Base-by-base conservation (phyloP, 2,888 invertebrate genomes). In the Oxytorus armatus region DNA sequence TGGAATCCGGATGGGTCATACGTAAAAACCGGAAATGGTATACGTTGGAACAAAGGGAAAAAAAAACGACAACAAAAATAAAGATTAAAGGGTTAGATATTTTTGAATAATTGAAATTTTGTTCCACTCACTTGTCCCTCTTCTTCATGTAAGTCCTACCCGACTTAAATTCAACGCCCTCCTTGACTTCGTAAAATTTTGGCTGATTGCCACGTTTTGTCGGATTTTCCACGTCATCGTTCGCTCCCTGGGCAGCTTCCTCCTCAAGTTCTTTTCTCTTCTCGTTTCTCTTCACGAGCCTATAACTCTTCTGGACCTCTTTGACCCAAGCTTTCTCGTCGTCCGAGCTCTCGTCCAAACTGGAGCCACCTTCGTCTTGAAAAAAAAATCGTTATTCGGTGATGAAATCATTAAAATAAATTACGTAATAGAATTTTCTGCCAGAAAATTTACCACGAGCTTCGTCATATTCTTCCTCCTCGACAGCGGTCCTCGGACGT, bases 311-410 rank as follows among this genome's bases (percentile, higher is more conserved):
- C 88, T 96, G 96, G 75, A 97, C 95, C 92, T 97, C 96, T 88
- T 95, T 95, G 0, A 94, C 94, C 96, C 96, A 97, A 3, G 95
- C 94, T 79, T 95, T 94, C 69, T 97, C 96, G 89, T 97, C 97
- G 85, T 97, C 97, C 0, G 97, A 97, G 90, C 96, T 94, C 44
- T 90, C 90, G 36, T 91, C 91, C 8, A 80, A 36, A 18, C 80
- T 81, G 21, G 91, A 92, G 69, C 88, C 88, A 47, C 82, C 80
- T 63, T 86, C 83, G 70, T 81, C 86, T 88, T 57, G 25, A 81
- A 59, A 81, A 36, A 29, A 68, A 16, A 33, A 16, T n/a, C n/a
- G n/a, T n/a, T n/a, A n/a, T n/a, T n/a, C n/a, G n/a, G n/a, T n/a
- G n/a, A n/a, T n/a, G n/a, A 16, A 29, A 55, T 23, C 18, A 7